Evolutionary conservation across 2,797 vertebrate genomes (phyloP).

Genomic region (Botia kubotai): DNA sequence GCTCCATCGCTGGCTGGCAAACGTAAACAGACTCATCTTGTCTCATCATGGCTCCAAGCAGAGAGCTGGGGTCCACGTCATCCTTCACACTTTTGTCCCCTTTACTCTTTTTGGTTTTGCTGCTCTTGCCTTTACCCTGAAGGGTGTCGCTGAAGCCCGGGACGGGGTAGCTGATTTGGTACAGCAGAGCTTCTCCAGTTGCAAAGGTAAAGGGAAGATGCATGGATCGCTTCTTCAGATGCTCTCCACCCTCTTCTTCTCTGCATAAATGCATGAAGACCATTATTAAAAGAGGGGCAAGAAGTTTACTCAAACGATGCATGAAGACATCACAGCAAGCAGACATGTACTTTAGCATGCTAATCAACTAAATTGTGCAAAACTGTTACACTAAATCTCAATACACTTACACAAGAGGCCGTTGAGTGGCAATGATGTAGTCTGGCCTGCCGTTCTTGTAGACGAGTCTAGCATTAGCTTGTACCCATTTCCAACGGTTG

Average conservation of each 20-base stretch:
- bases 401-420: conserved; percentile 79
- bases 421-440: conserved; percentile 84
- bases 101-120: conserved; percentile 73
- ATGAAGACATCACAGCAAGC: not conserved
- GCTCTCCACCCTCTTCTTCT: conserved; percentile 85
- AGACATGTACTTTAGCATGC: not conserved
- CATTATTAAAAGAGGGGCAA: not conserved
- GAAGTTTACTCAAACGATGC: not conserved
- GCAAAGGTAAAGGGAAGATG: conserved; percentile 84
- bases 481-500: conserved; percentile 84
- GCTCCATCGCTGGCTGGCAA: conserved; percentile 69
- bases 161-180: conserved; percentile 78
- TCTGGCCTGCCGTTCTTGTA: conserved; percentile 82
- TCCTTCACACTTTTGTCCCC: conserved; percentile 66
- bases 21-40: conserved; percentile 82
- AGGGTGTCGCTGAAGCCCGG: conserved; percentile 66
- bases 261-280: conserved; percentile 62
- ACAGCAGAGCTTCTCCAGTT: conserved; percentile 84
- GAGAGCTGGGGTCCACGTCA: conserved; percentile 72
- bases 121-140: conserved; percentile 69
- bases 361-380: not conserved
- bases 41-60: conserved; percentile 80
- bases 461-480: conserved; percentile 81
- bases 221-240: conserved; percentile 80
- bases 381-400: not conserved